Conservation (phyloP, 2,113 vertebrate species). For the Oncorhynchus clarkii region DNA sequence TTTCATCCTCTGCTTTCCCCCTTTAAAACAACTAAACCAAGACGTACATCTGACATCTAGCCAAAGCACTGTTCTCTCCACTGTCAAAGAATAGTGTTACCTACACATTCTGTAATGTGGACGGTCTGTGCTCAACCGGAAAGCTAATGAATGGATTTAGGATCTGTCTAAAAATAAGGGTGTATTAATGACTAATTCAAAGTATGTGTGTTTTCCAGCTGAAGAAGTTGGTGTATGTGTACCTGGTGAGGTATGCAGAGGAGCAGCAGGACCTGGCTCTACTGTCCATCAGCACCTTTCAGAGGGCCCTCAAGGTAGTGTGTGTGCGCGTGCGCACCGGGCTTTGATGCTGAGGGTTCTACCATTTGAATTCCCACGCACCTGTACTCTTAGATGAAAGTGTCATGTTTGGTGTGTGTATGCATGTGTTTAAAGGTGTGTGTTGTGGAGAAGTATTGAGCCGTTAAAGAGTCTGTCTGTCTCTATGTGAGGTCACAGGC, state of each 20-base stretch:
- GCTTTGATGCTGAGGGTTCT: background rate
- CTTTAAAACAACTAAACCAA: constrained; percentile 34
- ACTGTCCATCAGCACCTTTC: constrained; percentile 96
- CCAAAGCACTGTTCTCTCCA: too few relatives aligned
- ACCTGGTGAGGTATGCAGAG: constrained; percentile 93
- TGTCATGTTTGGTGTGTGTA: background rate
- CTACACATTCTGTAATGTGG: too few relatives aligned
- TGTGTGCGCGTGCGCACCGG: background rate
- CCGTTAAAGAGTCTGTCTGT: constrained; percentile 4
- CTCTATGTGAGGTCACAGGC: background rate
- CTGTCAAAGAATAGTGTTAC: too few relatives aligned
- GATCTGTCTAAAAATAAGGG: too few relatives aligned
- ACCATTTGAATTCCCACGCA: background rate
- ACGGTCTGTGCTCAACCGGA: too few relatives aligned
- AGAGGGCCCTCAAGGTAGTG: constrained; percentile 91
- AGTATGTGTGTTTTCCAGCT: constrained; percentile 72
- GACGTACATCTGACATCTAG: background rate
- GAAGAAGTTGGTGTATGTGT: constrained; percentile 97
- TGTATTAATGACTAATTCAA: background rate
- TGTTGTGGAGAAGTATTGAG: constrained; percentile 17
- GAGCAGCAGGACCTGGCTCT: constrained; percentile 96
- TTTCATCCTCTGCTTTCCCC: constrained; percentile 6
- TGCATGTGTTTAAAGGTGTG: background rate
- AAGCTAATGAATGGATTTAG: background rate
- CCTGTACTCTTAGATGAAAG: background rate